Evolutionary conservation across 2,113 vertebrate genomes (phyloP), one percentile per base, ranked within the genome.

Genomic region (Ctenomys sociabilis): DNA sequence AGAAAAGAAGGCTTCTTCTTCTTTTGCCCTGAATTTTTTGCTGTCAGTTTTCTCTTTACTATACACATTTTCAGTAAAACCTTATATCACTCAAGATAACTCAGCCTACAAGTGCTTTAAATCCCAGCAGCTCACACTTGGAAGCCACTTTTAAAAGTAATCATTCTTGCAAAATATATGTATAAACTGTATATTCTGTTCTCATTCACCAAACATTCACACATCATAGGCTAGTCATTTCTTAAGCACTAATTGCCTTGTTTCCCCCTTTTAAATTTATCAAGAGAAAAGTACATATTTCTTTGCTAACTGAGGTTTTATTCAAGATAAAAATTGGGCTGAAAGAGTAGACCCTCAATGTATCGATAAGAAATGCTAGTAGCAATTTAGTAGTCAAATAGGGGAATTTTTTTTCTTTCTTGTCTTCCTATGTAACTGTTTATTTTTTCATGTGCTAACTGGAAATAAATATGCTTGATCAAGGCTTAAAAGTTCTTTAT

Each of bases 261-360:
- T 82, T 85, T 77, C 68, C 73, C 1, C 14, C 61, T 80, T 64
- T 12, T 93, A 81, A 75, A 28, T 61, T 19, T 75, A 61, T 45
- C 73, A 94, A 88, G 28, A 86, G 81, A 92, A 43, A 73, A 68
- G 61, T 40, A 28, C 35, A 80, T 1, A 93, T 63, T 86, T 73
- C 11, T 91, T 90, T 92, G 43, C 30, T 17, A 93, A 19, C 54
- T 95, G 45, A 89, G 30, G 22, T 85, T 92, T 95, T 90, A 78
- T 45, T 73, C 17, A 49, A 35, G 70, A 63, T n/a, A 77, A 80
- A 83, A 28, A 52, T 49, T 2, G 43, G 17, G 4, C 54, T 72
- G 24, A 85, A 30, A 37, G 21, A 85, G 66, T 43, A 86, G 64
- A 86, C 7, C 14, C 3, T 80, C 7, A 77, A 49, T 68, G 83